phyloP scores from a whole-genome alignment of 2,888 invertebrate genomes.

The Aphrophora alni region DNA sequence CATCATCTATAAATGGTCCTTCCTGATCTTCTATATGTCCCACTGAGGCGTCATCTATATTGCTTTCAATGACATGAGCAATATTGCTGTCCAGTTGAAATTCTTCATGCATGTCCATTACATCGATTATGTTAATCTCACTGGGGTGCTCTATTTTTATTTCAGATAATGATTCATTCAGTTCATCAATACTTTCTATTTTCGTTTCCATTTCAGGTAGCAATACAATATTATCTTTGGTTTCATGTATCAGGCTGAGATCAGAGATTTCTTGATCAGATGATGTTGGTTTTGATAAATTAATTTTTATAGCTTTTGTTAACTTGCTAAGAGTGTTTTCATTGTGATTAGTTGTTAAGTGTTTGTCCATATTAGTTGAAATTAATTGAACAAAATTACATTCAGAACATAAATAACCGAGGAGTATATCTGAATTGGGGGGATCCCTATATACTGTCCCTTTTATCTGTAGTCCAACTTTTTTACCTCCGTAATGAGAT shows the following conservation, averaged over 20 bases:
- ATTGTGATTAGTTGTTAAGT: conserved; percentile 53
- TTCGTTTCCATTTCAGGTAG: not conserved
- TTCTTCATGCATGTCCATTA: not conserved
- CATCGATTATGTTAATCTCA: not conserved
- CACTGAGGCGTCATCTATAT: not conserved
- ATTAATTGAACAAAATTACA: conserved; percentile 78
- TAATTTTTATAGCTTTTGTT: no score
- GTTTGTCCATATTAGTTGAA: conserved; percentile 66
- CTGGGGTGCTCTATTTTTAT: not conserved
- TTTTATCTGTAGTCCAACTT: not conserved
- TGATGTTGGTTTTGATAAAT: not conserved
- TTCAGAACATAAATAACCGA: conserved; percentile 70
- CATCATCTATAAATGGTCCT: not conserved
- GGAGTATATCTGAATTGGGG: not conserved
- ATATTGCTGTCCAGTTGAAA: not conserved
- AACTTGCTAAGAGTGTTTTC: no score
- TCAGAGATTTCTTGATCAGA: not conserved
- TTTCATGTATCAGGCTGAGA: not conserved
- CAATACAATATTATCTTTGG: not conserved
- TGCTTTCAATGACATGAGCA: not conserved
- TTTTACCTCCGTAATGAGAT: conserved; percentile 51
- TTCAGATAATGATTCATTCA: not conserved
- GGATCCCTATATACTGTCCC: not conserved
- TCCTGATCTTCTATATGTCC: not conserved
- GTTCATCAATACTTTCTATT: not conserved